Base-by-base conservation (phyloP, 2,888 invertebrate genomes). In the Thecocarcelia acutangulata region DNA sequence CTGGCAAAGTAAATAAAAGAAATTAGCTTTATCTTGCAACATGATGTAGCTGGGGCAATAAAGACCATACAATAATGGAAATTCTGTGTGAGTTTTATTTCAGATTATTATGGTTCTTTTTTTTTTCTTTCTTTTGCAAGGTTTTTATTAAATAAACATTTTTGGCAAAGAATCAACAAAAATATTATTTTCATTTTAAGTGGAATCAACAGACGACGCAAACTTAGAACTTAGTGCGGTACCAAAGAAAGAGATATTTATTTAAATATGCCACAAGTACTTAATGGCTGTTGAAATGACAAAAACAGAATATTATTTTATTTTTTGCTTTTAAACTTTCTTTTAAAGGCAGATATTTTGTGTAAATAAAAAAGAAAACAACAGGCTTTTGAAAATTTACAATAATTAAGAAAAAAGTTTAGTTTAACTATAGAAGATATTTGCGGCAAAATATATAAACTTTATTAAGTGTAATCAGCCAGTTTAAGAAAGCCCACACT, bases 131-230 rank as follows among this genome's bases (percentile, higher is more conserved):
- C 52, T 17, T 12, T 5, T 6, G 28, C 28, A n/a, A n/a, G n/a
- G n/a, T 37, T 33, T 33, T 66, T 79, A 79, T 66, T 73, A 73
- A 73, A 79, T 66, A 79, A 73, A 66, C n/a, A 58, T 73, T 77
- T 77, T 64, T 81, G 81, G 81, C 81, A 73, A 52, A 58, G 37
- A 19, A 73, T 73, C 81, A 81, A 77, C 50, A 70, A 59, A 80
- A 59, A 40, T 72, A 52, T 69, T 69, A 63, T 63, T 48, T 9
- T 70, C 64, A 52, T 69, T 76, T 40, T 48, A 63, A 74, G 64
- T 66, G 58, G 66, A 66, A 56, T 40, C 64, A 13, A 37, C 17
- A 48, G 56, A 66, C 24, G 56, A 48, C 19, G 54, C 40, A 56
- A 19, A 48, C 58, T 37, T 15, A 9, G 13, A 66, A 48, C n/a